Evolutionary conservation across 2,888 invertebrate species (phyloP), one percentile per base, ranked within the genome.

Genomic region (Halocaridina rubra): DNA sequence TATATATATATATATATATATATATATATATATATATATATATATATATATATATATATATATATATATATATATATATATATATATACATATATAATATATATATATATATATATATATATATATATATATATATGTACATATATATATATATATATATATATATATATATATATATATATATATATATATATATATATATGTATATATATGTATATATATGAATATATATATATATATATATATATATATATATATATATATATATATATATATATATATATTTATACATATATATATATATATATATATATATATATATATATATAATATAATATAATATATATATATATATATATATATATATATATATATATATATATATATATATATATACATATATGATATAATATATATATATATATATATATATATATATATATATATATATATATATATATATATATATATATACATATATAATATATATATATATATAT

Each of bases 251-350:
- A 10, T 69, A 69, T 69, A 69, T 32, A 69, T 69, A 30, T 30
- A 69, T 8, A 69, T 69, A 69, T 69, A 69, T 69, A 69, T 69
- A 27, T 30, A 69, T 69, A 69, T 69, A 69, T n/a, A n/a, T n/a
- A n/a, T n/a, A n/a, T n/a, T n/a, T n/a, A n/a, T n/a, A n/a, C n/a
- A n/a, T n/a, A n/a, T 69, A 69, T 69, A 69, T 69, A 30, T 69
- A 30, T 69, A 30, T 69, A 29, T 69, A 27, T 69, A 30, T 69
- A 69, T 69, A 69, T 69, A 69, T 69, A 69, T 69, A 69, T 69
- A 69, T 27, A 27, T 59, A 59, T 59, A 8, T 59, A 59, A 4
- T 27, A 4, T 24, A 30, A 27, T 67, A 2, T 67, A 27, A 16
- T 61, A n/a, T n/a, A 27, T 3, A 1, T 27, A 3, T 67, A 2